Percentiles rank a stretch among this genome's conserved stretches.
Evolutionary conservation across 2,888 invertebrate species (phyloP).

Genomic region (Phymatocera aterrima): DNA sequence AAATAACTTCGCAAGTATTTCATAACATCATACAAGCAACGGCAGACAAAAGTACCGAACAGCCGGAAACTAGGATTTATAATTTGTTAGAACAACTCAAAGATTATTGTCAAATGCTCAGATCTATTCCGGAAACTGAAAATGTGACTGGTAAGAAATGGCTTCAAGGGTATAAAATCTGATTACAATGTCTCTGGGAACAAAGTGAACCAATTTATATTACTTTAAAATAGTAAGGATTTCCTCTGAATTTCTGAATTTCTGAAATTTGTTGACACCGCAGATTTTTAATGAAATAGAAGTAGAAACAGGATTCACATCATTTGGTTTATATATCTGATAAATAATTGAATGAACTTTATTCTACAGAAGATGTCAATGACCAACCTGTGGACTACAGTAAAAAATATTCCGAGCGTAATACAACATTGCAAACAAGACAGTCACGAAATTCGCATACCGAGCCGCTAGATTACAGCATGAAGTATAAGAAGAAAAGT

Average conservation of each 20-base stretch:
- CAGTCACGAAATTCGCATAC: not conserved
- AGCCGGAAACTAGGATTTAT: slow-evolving; percentile 30
- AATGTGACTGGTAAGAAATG: not conserved
- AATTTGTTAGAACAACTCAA: slow-evolving; percentile 12
- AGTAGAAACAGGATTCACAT: too few relatives aligned
- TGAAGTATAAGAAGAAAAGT: slow-evolving; percentile 14
- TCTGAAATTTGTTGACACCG: too few relatives aligned
- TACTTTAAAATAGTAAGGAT: too few relatives aligned
- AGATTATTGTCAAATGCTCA: slow-evolving; percentile 34
- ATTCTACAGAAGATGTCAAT: slow-evolving; percentile 60
- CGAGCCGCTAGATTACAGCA: slow-evolving; percentile 23
- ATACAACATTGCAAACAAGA: slow-evolving; percentile 48
- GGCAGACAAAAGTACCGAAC: slow-evolving; percentile 29
- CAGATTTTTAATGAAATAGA: too few relatives aligned
- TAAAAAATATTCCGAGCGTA: slow-evolving; percentile 75
- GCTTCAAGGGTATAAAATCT: not conserved
- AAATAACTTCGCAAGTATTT: slow-evolving; percentile 32
- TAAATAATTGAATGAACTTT: not conserved
- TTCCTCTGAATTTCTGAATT: too few relatives aligned
- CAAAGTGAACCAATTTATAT: too few relatives aligned
- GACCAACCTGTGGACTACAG: slow-evolving; percentile 80
- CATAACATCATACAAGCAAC: slow-evolving; percentile 34
- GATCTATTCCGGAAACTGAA: slow-evolving; percentile 20
- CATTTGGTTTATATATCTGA: not conserved
- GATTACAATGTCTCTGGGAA: not conserved